phyloP scores from a whole-genome alignment of 2,888 invertebrate genomes.

The Scaptomyza tumidula region DNA sequence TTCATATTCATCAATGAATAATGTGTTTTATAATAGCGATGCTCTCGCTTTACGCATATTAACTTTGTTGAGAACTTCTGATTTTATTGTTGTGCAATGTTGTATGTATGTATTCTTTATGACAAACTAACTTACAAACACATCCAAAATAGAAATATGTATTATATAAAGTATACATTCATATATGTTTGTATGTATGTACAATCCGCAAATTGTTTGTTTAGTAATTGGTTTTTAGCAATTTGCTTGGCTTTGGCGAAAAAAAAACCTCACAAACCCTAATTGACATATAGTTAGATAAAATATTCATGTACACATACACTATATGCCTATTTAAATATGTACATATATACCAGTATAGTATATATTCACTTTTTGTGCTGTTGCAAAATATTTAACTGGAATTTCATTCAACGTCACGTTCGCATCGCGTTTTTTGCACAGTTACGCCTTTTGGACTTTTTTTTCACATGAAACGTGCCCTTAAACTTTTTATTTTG shows the following conservation, averaged over 20 bases:
- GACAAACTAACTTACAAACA: neutral
- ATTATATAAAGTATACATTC: neutral
- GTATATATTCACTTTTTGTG: neutral
- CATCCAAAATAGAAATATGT: neutral
- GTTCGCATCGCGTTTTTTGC: constrained; percentile 62
- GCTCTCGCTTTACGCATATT: neutral
- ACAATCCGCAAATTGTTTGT: neutral
- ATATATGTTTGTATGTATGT: neutral
- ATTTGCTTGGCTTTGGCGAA: neutral
- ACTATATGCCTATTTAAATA: neutral
- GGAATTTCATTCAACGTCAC: constrained; percentile 74
- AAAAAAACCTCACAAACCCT: neutral
- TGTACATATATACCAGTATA: neutral
- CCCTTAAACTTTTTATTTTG: constrained; percentile 41
- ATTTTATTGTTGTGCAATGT: neutral
- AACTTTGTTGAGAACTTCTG: neutral
- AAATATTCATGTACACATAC: neutral
- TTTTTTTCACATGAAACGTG: constrained; percentile 53
- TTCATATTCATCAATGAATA: no score
- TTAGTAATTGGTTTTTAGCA: constrained; percentile 2
- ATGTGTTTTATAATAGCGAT: no score
- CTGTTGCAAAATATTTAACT: constrained; percentile 35
- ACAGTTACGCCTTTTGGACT: constrained; percentile 43
- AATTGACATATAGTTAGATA: constrained; percentile 2
- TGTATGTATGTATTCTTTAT: neutral